Base-by-base conservation (phyloP, 2,888 invertebrate species). In the Scaptomyza parva region DNA sequence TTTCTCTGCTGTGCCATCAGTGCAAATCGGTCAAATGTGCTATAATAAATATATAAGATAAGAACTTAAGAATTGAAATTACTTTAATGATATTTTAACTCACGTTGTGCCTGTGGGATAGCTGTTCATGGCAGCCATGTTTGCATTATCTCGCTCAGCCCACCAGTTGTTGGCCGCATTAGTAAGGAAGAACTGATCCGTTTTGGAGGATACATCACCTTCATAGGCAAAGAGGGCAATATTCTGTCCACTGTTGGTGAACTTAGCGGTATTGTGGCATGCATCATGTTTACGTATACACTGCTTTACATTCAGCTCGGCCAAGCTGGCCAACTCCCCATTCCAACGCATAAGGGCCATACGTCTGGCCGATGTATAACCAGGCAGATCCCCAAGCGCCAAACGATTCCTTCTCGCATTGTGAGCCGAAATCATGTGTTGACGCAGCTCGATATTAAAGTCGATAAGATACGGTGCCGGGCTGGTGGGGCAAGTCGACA, bases 291-390 rank as follows among this genome's bases (percentile, higher is more conserved):
- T 2, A 26, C 60, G 61, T 1, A 14, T 3, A 17, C 83, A 83
- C 26, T 72, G 79, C 9, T 43, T 58, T 4, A 83, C 82, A 70
- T 80, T 83, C 6, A 69, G 41, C 4, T 39, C 52, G 0, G 82
- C 76, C 50, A 78, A 14, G 3, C 22, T 43, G 45, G 83, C 78
- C 54, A 83, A 26, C 20, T 76, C 70, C 0, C 22, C 17, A 30
- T 53, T 39, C 82, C 82, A 82, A 1, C 50, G 60, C 53, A 78
- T 72, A 11, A 59, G 53, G 14, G 65, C 78, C 82, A 82, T 82
- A 8, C 83, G 71, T 2, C 22, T 53, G 12, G 82, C 82, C 1
- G 80, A 11, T 8, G 22, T n/a, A 45, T 45, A 77, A 0, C 59
- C 65, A n/a, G 64, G 5, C 37, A 76, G 7, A 2, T 54, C 5